A percentile compares a stretch with the other conserved stretches of the same genome.
Conservation (phyloP, 2,888 invertebrate genomes). For the Drepana falcataria region DNA sequence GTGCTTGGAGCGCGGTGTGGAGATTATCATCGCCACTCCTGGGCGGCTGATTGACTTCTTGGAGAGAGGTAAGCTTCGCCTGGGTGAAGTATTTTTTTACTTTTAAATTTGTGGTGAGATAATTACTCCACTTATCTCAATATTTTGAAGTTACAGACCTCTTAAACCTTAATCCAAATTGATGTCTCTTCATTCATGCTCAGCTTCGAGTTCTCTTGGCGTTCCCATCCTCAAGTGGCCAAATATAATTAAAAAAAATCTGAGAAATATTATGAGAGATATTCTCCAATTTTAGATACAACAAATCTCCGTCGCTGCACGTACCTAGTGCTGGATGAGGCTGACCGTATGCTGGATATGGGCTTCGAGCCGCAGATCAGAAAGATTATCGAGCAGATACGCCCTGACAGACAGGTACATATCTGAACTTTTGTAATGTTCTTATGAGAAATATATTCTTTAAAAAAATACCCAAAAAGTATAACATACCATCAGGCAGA, state of each 20-base stretch:
- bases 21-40: constrained; percentile 97
- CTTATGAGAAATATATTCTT: background rate
- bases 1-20: constrained; percentile 91
- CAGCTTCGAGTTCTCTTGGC: too few species aligned
- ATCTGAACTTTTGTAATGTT: background rate
- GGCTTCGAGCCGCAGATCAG: constrained; percentile 98
- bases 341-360: constrained; percentile 99
- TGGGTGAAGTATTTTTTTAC: too few species aligned
- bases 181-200: too few species aligned
- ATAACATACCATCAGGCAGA: background rate
- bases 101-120: too few species aligned
- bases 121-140: too few species aligned
- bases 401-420: constrained; percentile 92
- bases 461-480: background rate
- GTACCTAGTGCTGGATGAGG: constrained; percentile 90
- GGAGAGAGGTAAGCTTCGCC: constrained; percentile 80
- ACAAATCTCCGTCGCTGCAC: constrained; percentile 92
- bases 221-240: too few species aligned
- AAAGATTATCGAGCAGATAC: constrained; percentile 96
- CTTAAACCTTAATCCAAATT: too few species aligned
- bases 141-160: too few species aligned
- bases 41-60: constrained; percentile 96
- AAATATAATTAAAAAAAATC: too few species aligned
- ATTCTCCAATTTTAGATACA: constrained; percentile 58
- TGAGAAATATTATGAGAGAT: too few species aligned